Evolutionary conservation across 92 coral and sea anemone species (phyloP).

Genomic region (Bergia puertoricense): DNA sequence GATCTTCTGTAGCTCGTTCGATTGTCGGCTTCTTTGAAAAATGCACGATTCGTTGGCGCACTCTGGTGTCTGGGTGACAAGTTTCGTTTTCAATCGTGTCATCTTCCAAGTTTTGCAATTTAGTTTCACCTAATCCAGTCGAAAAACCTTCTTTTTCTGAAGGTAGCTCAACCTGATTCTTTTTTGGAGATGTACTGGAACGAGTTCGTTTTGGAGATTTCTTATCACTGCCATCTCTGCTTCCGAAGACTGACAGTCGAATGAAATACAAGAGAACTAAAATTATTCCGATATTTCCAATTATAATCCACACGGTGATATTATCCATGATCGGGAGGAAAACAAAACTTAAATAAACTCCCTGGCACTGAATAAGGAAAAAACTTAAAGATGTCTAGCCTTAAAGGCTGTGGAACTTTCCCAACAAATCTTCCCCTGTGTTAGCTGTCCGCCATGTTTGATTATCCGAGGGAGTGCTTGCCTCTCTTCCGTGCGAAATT

Average conservation of each 20-base stretch:
- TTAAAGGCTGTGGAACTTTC: conserved; percentile 33
- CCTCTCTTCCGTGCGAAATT: conserved; percentile 3
- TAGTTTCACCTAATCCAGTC: background rate
- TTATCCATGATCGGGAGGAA: conserved; percentile 25
- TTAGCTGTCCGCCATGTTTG: conserved; percentile 40
- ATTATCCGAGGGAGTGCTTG: background rate
- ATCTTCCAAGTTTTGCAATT: conserved; percentile 6
- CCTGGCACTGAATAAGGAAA: background rate
- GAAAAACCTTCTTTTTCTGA: background rate
- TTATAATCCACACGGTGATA: conserved; percentile 16
- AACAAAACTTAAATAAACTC: background rate
- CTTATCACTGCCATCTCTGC: conserved; percentile 18
- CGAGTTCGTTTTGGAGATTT: conserved; percentile 15
- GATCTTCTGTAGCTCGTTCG: background rate
- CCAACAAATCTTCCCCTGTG: background rate
- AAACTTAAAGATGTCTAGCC: conserved; percentile 9
- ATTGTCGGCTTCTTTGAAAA: background rate
- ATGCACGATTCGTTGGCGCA: conserved; percentile 17
- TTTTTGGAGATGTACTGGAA: background rate
- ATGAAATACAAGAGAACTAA: conserved; percentile 38
- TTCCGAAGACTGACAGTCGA: conserved; percentile 35
- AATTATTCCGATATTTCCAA: conserved; percentile 40
- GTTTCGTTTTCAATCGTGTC: background rate
- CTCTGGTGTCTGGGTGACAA: background rate
- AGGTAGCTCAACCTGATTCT: background rate